These are phyloP conservation scores for Eurytoma adleriae DNA, from an alignment of 2,888 invertebrate genomes.

Conservation along the genomic window DNA sequence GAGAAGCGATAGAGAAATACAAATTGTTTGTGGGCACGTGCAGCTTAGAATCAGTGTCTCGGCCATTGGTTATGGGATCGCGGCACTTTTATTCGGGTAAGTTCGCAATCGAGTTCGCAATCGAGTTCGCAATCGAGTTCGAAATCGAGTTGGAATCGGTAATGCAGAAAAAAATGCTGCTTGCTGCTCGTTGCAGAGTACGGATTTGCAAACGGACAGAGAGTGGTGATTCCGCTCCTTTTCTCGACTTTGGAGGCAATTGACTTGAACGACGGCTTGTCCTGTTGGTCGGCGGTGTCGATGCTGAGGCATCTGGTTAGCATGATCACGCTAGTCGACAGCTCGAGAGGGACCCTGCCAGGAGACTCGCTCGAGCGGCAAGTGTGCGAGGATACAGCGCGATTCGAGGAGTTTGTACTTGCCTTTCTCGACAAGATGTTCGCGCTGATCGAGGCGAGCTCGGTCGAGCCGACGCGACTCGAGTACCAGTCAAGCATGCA, in stretches of 20 bases:
- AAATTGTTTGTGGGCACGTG: conserved; percentile 85
- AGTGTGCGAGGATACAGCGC: conserved; percentile 88
- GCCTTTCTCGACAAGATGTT: conserved; percentile 89
- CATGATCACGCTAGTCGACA: conserved; percentile 90
- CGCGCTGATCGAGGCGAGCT: conserved; percentile 83
- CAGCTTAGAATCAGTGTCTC: conserved; percentile 83
- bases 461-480: conserved; percentile 82
- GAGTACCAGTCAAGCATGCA: conserved; percentile 76
- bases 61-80: conserved; percentile 79
- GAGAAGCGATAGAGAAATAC: conserved; percentile 93
- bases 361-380: conserved; percentile 87
- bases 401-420: conserved; percentile 92
- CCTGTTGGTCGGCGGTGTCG: conserved; percentile 86
- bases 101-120: too few species aligned
- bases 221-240: conserved; percentile 89
- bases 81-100: conserved; percentile 69
- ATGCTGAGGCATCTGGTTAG: conserved; percentile 86
- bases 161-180: not conserved
- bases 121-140: not conserved
- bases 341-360: conserved; percentile 85
- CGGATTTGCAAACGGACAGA: conserved; percentile 85
- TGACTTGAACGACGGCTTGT: conserved; percentile 91
- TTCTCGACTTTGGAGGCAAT: conserved; percentile 90
- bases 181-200: conserved; percentile 71
- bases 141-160: not conserved